Base-by-base conservation (phyloP, 2,797 vertebrate genomes). In the Enteromius viviparus region DNA sequence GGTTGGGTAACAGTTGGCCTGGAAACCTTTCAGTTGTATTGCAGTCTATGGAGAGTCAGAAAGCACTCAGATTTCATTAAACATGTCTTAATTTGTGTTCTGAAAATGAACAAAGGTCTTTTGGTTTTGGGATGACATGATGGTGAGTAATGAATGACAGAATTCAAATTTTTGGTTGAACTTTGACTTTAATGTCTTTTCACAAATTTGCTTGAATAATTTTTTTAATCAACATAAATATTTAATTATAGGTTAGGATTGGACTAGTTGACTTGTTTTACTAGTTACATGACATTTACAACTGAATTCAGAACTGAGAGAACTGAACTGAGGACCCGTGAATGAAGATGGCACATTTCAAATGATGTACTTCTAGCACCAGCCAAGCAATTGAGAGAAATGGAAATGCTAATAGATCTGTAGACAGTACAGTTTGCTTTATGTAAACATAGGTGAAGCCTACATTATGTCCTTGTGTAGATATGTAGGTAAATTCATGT, bases 321-420 rank as follows among this genome's bases (percentile, higher is more conserved):
- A 74, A 19, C 29, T 29, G 29, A 53, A 74, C 9, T 53, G 29
- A 55, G 29, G 21, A 21, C 6, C 1, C 49, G 37, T n/a, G 29
- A 75, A 53, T 19, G 6, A 74, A 53, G 29, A 74, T 74, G 71
- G 29, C 6, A 74, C 10, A 53, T 75, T 72, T 72, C 9, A 51
- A 72, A 21, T 51, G 0, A 72, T 51, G 15, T 32, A 32, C 45
- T 72, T 72, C 9, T 9, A 6, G 32, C 72, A 55, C 32, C 11
- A 75, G 19, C 21, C 29, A 15, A 55, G 19, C 19, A 37, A 34
- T 55, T 15, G 29, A 34, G 6, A 15, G 37, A 0, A 75, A 75
- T 23, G 6, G 21, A 40, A 40, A 75, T 58, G 29, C 11, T n/a
- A 55, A 75, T 0, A 21, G 19, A 21, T 37, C 49, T 75, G 19